Percentiles rank a stretch among this genome's conserved stretches.
phyloP scores from a whole-genome alignment of 92 coral and sea anemone genomes.

The Palythoa heliodiscus region DNA sequence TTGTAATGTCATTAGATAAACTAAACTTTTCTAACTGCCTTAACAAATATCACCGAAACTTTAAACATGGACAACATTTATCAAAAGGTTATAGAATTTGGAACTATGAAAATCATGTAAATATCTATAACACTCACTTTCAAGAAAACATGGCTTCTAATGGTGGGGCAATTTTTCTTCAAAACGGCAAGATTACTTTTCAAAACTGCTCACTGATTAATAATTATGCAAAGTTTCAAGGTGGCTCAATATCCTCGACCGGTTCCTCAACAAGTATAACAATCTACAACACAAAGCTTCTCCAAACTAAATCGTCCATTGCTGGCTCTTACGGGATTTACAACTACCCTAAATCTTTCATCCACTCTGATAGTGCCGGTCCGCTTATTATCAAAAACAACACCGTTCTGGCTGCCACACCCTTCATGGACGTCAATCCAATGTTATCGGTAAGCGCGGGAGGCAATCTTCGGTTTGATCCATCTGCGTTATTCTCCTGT shows the following conservation, averaged over 20 bases:
- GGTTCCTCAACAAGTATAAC: constrained; percentile 12
- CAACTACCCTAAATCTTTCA: constrained; percentile 25
- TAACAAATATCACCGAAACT: background rate
- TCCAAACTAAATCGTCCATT: background rate
- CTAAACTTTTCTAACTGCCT: constrained; percentile 32
- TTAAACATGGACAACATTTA: background rate
- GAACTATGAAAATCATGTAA: constrained; percentile 50
- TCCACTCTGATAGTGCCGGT: constrained; percentile 66
- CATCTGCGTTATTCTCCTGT: constrained; percentile 47
- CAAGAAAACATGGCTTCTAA: constrained; percentile 58
- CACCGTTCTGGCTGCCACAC: constrained; percentile 28
- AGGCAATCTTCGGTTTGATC: constrained; percentile 53
- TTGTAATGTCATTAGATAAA: constrained; percentile 21
- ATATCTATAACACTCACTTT: constrained; percentile 53
- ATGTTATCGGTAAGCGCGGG: constrained; percentile 58
- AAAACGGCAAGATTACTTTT: constrained; percentile 54
- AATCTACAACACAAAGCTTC: constrained; percentile 24
- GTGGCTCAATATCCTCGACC: background rate
- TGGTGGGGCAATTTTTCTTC: constrained; percentile 64
- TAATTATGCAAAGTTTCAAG: constrained; percentile 54
- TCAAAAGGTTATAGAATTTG: constrained; percentile 47
- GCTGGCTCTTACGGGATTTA: too few relatives aligned
- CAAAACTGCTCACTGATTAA: constrained; percentile 59
- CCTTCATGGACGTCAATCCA: constrained; percentile 37
- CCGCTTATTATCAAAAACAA: constrained; percentile 43